These are phyloP conservation scores for Tribolium castaneum DNA, from an alignment of 1,140 invertebrate genomes.

Conservation along the genomic window DNA sequence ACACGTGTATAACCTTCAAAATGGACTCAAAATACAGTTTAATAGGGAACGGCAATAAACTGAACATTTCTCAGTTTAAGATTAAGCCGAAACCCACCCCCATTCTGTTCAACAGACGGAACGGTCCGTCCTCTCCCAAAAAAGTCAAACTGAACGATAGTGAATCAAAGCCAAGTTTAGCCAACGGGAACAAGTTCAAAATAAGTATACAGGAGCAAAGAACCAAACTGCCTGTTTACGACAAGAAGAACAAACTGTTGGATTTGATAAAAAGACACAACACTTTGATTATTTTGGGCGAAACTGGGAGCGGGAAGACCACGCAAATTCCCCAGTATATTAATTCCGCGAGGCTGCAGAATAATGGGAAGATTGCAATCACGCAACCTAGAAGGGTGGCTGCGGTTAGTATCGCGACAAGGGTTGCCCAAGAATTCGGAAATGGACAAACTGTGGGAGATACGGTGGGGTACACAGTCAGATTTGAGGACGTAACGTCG, in stretches of 20 bases:
- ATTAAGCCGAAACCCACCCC: slow-evolving; percentile 57
- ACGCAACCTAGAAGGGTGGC: slow-evolving; percentile 94
- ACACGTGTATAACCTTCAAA: slow-evolving; percentile 41
- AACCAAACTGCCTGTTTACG: slow-evolving; percentile 67
- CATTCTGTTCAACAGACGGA: slow-evolving; percentile 55
- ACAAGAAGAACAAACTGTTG: slow-evolving; percentile 67
- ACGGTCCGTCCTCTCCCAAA: slow-evolving; percentile 53
- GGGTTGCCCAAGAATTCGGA: slow-evolving; percentile 85
- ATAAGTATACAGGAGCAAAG: slow-evolving; percentile 65
- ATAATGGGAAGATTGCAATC: slow-evolving; percentile 76
- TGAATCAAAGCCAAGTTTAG: slow-evolving; percentile 27
- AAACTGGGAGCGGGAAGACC: slow-evolving; percentile 92
- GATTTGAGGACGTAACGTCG: slow-evolving; percentile 90
- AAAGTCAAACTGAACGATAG: slow-evolving; percentile 54
- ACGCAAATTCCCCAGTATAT: slow-evolving; percentile 90
- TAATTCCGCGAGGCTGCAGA: slow-evolving; percentile 69
- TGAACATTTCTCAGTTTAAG: slow-evolving; percentile 50
- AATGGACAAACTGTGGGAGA: slow-evolving; percentile 70
- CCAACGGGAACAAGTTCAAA: slow-evolving; percentile 55
- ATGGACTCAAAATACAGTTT: slow-evolving; percentile 56
- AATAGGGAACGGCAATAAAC: slow-evolving; percentile 44
- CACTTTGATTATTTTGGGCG: slow-evolving; percentile 85
- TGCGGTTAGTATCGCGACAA: slow-evolving; percentile 87
- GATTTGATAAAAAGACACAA: slow-evolving; percentile 68
- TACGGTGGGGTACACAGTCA: slow-evolving; percentile 88